Percentiles rank a stretch among this genome's conserved stretches.
Conservation (phyloP, 2,888 invertebrate genomes). For the Parapristionchus giblindavisi region DNA sequence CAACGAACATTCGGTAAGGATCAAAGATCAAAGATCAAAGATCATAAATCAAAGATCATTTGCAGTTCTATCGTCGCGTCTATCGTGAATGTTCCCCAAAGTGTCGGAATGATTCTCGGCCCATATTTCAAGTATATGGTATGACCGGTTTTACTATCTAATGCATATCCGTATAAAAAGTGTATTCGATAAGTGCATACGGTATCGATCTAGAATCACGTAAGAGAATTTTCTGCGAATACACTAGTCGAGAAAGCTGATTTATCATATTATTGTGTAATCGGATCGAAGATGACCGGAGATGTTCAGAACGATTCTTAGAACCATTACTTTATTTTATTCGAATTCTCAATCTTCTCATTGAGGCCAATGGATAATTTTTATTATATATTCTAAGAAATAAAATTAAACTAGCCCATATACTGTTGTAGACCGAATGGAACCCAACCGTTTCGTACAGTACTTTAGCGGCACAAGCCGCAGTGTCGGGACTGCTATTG, state of each 20-base stretch:
- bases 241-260: too few relatives aligned
- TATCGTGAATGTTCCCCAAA: constrained; percentile 32
- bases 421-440: not conserved
- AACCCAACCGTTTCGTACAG: constrained; percentile 17
- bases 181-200: too few relatives aligned
- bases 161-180: too few relatives aligned
- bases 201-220: too few relatives aligned
- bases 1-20: constrained; percentile 13
- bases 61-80: constrained; percentile 14
- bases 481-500: not conserved
- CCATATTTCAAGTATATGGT: constrained; percentile 34
- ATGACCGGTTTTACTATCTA: too few relatives aligned
- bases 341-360: not conserved
- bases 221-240: too few relatives aligned
- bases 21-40: too few relatives aligned
- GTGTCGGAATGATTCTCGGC: constrained; percentile 28
- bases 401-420: too few relatives aligned
- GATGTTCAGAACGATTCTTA: not conserved
- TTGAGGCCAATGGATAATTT: too few relatives aligned
- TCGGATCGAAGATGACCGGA: not conserved
- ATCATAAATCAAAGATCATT: not conserved
- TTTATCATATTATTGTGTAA: not conserved
- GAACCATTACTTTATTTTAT: too few relatives aligned
- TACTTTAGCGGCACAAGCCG: not conserved
- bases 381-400: too few relatives aligned